Evolutionary conservation across 2,888 invertebrate species (phyloP), one percentile per base, ranked within the genome.

Genomic region (Aplocera efformata): DNA sequence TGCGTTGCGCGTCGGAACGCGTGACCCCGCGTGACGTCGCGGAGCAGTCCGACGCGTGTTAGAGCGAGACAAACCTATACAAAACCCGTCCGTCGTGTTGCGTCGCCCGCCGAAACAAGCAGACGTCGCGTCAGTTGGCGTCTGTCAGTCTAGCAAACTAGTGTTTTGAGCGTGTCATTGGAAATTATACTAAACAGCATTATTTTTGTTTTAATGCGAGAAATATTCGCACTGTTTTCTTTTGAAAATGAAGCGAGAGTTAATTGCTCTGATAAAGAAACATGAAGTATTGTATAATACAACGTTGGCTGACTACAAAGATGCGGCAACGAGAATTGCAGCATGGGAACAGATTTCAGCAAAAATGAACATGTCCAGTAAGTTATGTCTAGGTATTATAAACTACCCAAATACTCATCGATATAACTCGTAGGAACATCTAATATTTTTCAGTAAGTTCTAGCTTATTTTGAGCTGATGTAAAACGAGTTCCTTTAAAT

Each of bases 331-430:
- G 3, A 31, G 43, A 6, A 27, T 9, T 25, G 43, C 31, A 1
- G 43, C 43, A 3, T 44, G 43, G 43, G 11, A 7, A 4, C 13
- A 39, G n/a, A 24, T 28, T 5, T 22, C 31, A 28, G 35, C 10
- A 23, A 8, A 21, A 13, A 39, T 40, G 40, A 29, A 32, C 7
- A 29, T 33, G 20, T 7, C 32, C 25, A 33, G 40, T 39, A 13
- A 10, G 20, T 17, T 17, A 17, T 5, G 13, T n/a, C n/a, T 17
- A 17, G 13, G 13, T 17, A 17, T 17, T 3, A 3, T 3, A 3
- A 17, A 17, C 13, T 17, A 17, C n/a, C n/a, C n/a, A n/a, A n/a
- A n/a, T n/a, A n/a, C n/a, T n/a, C n/a, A n/a, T n/a, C n/a, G n/a
- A n/a, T n/a, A n/a, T n/a, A n/a, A n/a, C n/a, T 20, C 20, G 4